Evolutionary conservation across 2,797 vertebrate species (phyloP), one percentile per base, ranked within the genome.

Genomic region (Agapornis canus): DNA sequence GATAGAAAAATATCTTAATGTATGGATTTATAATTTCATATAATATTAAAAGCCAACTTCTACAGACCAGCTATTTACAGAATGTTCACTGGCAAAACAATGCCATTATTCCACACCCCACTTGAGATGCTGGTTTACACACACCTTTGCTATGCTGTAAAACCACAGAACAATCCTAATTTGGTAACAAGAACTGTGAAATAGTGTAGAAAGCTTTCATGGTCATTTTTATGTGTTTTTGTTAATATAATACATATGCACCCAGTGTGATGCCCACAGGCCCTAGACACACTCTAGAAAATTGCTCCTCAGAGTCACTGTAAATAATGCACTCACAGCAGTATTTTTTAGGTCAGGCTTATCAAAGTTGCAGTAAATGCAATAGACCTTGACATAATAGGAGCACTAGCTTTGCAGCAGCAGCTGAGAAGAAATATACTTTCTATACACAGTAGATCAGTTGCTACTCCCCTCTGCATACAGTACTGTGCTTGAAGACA

Each of bases 271-370:
- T 63, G 52, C 68, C 88, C 48, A 47, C 11, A n/a, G 73, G 86
- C 60, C 52, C 70, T 1, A 35, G 19, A 82, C 64, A 79, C 63
- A 39, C 72, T 90, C 86, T 31, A 73, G 63, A 92, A 87, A 90
- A 93, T 51, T 76, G 64, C 14, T 95, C 32, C 43, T 76, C 43
- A 6, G 39, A 84, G 72, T 76, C 82, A 84, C 6, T 64, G 66
- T 82, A 89, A 96, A 93, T 96, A 90, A 95, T 89, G 90, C 86
- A 88, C 43, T 79, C 35, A 10, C 39, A 88, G 82, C 49, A 83
- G 69, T 86, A 77, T 77, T 93, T 95, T 95, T 95, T 70, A 96
- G 90, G 89, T 94, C 89, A 94, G 52, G 90, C 78, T 80, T 75
- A 92, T 92, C 90, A 87, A 85, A 95, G 71, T 45, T 43, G 39